Evolutionary conservation across 2,797 vertebrate genomes (phyloP), one percentile per base, ranked within the genome.

Genomic region (Echiichthys vipera): DNA sequence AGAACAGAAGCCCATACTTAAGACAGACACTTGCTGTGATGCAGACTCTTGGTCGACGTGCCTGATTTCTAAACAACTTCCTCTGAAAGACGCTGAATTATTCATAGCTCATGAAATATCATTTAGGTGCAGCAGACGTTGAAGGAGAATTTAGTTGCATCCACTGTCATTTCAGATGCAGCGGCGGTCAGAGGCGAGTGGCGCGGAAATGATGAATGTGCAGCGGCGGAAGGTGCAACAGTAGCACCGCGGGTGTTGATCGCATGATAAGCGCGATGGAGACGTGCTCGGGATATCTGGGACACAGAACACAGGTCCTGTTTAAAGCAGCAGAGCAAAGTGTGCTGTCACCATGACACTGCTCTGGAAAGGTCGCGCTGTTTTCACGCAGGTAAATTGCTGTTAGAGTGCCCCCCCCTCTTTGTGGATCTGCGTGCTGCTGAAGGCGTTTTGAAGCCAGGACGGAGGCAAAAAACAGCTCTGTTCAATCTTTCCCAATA

Each of bases 401-500:
- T 36, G 17, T 37, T n/a, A n/a, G n/a, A n/a, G n/a, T n/a, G n/a
- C n/a, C n/a, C n/a, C n/a, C n/a, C n/a, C n/a, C n/a, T n/a, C n/a
- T n/a, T n/a, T n/a, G n/a, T n/a, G n/a, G n/a, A n/a, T n/a, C n/a
- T n/a, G n/a, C 5, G 8, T 27, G 43, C 49, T 47, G 49, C 15
- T 69, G 20, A 50, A 36, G 15, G 40, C 39, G 9, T 71, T 69
- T 68, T 57, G 53, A 17, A n/a, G 51, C 18, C 0, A 6, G 18
- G 32, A 32, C 50, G 6, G 18, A 18, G 7, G 50, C 56, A 50
- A 39, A 47, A 65, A 58, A 65, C 66, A 67, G 45, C 67, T 66
- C 53, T 71, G 54, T 78, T 77, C 79, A 94, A 94, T 94, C 92
- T 93, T 85, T 93, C 87, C 89, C 65, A 85, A 78, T 93, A 91